Percentiles rank a stretch among this genome's conserved stretches.
These are phyloP conservation scores for Gonatopus flavifemur DNA, from an alignment of 1,140 invertebrate species.

Conservation along the genomic window DNA sequence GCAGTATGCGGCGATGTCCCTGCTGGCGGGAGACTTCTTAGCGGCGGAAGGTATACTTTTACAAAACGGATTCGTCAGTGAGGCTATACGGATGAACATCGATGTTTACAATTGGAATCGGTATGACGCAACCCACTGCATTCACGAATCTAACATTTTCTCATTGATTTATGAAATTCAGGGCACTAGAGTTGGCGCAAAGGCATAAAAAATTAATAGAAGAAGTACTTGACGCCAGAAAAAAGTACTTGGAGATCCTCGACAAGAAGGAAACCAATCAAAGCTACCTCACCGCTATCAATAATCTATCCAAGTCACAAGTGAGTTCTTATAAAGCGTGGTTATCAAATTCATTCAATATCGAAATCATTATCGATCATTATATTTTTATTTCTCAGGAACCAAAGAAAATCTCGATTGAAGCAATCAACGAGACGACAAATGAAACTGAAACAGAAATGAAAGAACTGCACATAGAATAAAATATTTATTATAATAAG, in stretches of 20 bases:
- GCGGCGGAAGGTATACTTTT: conserved; percentile 83
- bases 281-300: conserved; percentile 41
- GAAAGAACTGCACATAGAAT: conserved; percentile 12
- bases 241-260: conserved; percentile 73
- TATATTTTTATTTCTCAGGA: no score
- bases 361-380: no score
- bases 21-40: conserved; percentile 75
- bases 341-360: no score
- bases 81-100: conserved; percentile 82
- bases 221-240: conserved; percentile 74
- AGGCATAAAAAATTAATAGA: conserved; percentile 80
- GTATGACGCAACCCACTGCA: conserved; percentile 44
- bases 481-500: not conserved
- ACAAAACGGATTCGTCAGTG: conserved; percentile 73
- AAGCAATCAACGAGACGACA: no score
- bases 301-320: conserved; percentile 25
- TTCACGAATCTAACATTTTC: no score
- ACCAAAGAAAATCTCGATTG: no score
- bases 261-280: conserved; percentile 76
- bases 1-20: conserved; percentile 76
- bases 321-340: no score
- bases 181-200: conserved; percentile 81
- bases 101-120: conserved; percentile 84
- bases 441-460: conserved; percentile 6
- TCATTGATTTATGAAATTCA: conserved; percentile 40